Conservation (phyloP, 2,888 invertebrate genomes). For the Thysanoteuthis rhombus region DNA sequence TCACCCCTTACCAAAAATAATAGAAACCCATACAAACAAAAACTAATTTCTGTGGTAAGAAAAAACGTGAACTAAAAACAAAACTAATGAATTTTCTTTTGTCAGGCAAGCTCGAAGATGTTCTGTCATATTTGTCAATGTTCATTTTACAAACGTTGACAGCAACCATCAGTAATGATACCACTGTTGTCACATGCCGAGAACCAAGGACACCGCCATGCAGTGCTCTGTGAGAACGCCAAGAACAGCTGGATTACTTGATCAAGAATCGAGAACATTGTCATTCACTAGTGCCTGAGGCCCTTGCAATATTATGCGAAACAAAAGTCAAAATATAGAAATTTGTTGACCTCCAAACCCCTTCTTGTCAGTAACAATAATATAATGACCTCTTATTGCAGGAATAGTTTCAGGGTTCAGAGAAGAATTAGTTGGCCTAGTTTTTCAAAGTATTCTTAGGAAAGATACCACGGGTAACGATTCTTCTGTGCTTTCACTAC, state of each 20-base stretch:
- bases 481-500: neutral
- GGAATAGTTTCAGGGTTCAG: neutral
- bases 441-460: neutral
- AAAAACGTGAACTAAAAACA: neutral
- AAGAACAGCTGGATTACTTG: conserved; percentile 12
- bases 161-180: neutral
- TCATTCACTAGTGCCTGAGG: neutral
- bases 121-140: neutral
- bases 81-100: neutral
- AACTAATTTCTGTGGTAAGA: neutral
- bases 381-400: neutral
- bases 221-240: neutral
- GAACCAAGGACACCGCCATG: neutral
- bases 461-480: neutral
- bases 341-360: neutral
- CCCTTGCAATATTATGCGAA: neutral
- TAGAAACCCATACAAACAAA: neutral
- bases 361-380: neutral
- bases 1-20: neutral
- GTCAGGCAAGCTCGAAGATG: neutral
- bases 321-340: neutral
- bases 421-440: neutral
- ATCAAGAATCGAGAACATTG: neutral
- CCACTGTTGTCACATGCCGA: neutral
- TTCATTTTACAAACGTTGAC: neutral